Evolutionary conservation across 2,113 vertebrate genomes (phyloP).

Genomic region (Bombycilla garrulus): DNA sequence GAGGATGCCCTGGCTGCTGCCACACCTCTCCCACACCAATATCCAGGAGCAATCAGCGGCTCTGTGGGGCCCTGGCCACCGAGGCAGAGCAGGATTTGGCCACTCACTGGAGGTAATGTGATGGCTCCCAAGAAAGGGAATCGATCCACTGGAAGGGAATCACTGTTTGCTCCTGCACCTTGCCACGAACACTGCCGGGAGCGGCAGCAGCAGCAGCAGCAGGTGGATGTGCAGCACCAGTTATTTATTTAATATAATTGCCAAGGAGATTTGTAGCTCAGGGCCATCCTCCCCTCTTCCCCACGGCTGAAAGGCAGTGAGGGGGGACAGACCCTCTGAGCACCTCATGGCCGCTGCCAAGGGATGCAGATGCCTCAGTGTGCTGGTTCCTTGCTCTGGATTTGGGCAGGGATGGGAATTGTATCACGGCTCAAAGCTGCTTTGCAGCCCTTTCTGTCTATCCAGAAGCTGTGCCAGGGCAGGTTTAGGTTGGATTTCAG

Average conservation of each 20-base stretch:
- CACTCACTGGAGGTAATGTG: background rate
- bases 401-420: background rate
- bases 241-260: conserved; percentile 50
- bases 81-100: background rate
- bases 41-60: background rate
- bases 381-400: background rate
- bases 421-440: background rate
- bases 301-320: background rate
- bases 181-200: background rate
- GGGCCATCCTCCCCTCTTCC: background rate
- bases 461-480: background rate
- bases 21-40: fast-evolving
- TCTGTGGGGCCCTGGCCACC: background rate
- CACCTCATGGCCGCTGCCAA: background rate
- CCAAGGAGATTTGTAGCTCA: conserved; percentile 48
- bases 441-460: background rate
- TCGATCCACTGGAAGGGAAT: conserved; percentile 3
- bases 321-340: background rate
- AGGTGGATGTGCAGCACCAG: conserved; percentile 54
- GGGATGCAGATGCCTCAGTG: background rate
- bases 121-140: conserved; percentile 19
- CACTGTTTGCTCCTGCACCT: conserved; percentile 25
- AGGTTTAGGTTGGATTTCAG: background rate
- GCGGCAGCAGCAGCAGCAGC: conserved; percentile 18
- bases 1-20: background rate